Base-by-base conservation (phyloP, 53 echinoderm and acorn worm species). In the Holothuria leucospilota region DNA sequence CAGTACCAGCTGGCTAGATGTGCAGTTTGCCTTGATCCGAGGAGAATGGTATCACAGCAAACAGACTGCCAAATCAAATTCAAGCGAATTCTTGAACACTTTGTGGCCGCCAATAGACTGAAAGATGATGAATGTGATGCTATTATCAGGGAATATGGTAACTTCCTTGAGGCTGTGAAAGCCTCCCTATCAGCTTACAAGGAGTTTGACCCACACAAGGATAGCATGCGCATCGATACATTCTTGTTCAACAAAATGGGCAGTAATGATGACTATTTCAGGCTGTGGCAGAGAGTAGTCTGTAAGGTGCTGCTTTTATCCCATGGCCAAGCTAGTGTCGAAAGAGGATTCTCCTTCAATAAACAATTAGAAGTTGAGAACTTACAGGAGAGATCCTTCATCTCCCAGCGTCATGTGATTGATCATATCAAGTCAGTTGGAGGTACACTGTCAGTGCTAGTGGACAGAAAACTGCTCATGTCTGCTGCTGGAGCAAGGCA, bases 251-350 rank as follows among this genome's bases (percentile, higher is more conserved):
- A 78, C 51, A 63, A 74, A 62, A 87, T 87, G 80, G 78, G 46
- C 51, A 61, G 61, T 74, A 87, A 66, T 41, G 49, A 62, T 87
- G 68, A 79, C 78, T 78, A 65, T 78, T 67, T 25, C 38, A 46
- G 61, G 62, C 68, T 91, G 25, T 91, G 87, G 91, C 64, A 84
- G 65, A 26, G 23, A 49, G n/a, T n/a, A n/a, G n/a, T n/a, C n/a
- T n/a, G n/a, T n/a, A n/a, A n/a, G n/a, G n/a, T n/a, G n/a, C n/a
- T 90, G 21, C 28, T 90, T 20, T 41, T 91, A 25, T 91, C 91
- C 63, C 87, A 91, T 87, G 87, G 91, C 25, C 82, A 91, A 30
- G 91, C 83, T 20, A 13, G 41, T 8, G n/a, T n/a, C n/a, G n/a
- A n/a, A n/a, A n/a, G n/a, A n/a, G n/a, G n/a, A n/a, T n/a, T n/a